Base-by-base conservation (phyloP, 2,888 invertebrate species). In the Candidula unifasciata region DNA sequence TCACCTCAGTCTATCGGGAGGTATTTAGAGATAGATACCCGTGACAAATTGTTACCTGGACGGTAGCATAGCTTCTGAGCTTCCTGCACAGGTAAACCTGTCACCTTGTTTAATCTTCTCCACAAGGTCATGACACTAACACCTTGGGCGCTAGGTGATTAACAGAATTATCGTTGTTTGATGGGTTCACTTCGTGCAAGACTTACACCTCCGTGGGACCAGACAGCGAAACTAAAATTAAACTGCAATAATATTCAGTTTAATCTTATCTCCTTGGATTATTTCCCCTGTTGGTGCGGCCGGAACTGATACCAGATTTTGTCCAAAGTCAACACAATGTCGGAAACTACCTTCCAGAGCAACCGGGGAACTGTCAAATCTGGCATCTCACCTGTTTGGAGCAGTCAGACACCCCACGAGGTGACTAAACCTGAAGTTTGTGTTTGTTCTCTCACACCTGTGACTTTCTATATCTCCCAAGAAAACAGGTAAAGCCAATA, bases 381-480 rank as follows among this genome's bases (percentile, higher is more conserved):
- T 64, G 8, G n/a, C 8, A 1, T 64, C n/a, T 35, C 37, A 52
- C 37, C 64, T 37, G 33, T 35, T 13, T 33, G n/a, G 64, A 3
- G 35, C 37, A 35, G 78, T 64, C 78, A 78, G 37, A n/a, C 52
- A 6, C 64, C 30, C n/a, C n/a, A 24, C 35, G 16, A 64, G 44
- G 78, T 16, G n/a, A 0, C 35, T 35, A 18, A 1, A 10, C 35
- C 3, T 60, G 6, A n/a, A 21, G 35, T 30, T 16, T 73, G 30
- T 78, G 37, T 78, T 78, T 78, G 33, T n/a, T 8, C 60, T 35
- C n/a, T n/a, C 37, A 78, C 78, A 78, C 78, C 78, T 78, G 78
- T 10, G 78, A 44, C 33, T 60, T 37, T n/a, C 37, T 21, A 78
- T 78, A 78, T 64, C 44, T 52, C 35, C 27, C 16, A 5, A 37